Evolutionary conservation across 2,797 vertebrate genomes (phyloP), one percentile per base, ranked within the genome.

Genomic region (Sebastes steindachneri): DNA sequence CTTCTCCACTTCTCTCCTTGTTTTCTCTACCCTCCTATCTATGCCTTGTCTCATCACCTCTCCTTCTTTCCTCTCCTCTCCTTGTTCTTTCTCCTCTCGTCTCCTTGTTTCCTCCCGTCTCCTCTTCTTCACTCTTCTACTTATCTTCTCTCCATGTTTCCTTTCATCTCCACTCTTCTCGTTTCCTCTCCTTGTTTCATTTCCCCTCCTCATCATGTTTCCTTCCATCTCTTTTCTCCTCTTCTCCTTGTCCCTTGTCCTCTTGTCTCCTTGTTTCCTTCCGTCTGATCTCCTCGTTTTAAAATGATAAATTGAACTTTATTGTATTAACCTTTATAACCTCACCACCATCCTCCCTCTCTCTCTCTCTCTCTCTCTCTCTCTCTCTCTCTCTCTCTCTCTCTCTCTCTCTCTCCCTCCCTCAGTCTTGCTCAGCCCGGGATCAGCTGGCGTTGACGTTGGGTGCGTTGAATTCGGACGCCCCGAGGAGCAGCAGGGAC

Each of bases 381-480:
- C 53, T 54, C 14, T 17, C 25, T 29, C 8, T 31, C 29, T 31
- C 8, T 31, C 9, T 10, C 9, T 9, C 29, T 35, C 10, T 14
- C 11, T 48, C 41, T 51, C 60, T 63, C 25, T 14, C 31, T 48
- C 33, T 51, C 60, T 54, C n/a, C 7, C 2, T 17, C 15, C 25
- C 29, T 51, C 74, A 96, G 95, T 89, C 93, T 0, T 94, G 90
- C 65, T 93, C 93, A 1, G 93, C 95, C 26, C 90, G 96, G 10
- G 96, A 97, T 74, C 96, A 96, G 87, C 84, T 96, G 83, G 95
- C 94, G 3, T 65, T 96, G 88, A 92, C 96, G 1, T 51, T 97
- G 76, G 91, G 93, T 14, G 91, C 80, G 86, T 81, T 96, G 66
- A 95, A 91, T 68, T 91, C 95, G 0, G 95, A 96, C 5, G 92